Evolutionary conservation across 2,797 vertebrate genomes (phyloP), one percentile per base, ranked within the genome.

Genomic region (Spheniscus humboldti): DNA sequence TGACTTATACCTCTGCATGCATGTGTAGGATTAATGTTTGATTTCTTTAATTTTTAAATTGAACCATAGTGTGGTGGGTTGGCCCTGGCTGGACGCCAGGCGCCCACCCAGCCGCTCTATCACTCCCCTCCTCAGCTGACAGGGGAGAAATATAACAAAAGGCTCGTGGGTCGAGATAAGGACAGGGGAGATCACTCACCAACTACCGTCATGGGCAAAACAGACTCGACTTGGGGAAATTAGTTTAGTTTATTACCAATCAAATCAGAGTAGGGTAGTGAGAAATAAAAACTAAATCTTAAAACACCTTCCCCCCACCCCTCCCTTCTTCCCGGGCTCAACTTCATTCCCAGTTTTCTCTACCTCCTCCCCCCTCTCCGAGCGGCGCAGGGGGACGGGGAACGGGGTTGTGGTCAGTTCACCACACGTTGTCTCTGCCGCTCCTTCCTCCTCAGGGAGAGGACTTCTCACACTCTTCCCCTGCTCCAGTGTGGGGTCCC

Each of bases 351-450:
- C 3, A 1, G 43, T 13, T 56, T 71, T 41, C 56, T 55, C 31
- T 11, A 7, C 8, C 35, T 55, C 8, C 35, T 64, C 37, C 25
- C 9, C 27, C 9, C 2, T 4, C 39, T 41, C 39, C 39, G 6
- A 67, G 13, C 2, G 5, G 48, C 10, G 12, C 9, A 55, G 19
- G 11, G 9, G 39, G 4, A 63, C 3, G 5, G 48, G 25, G 39
- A 86, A 72, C 31, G 25, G 9, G 13, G 33, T 0, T 63, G 10
- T 0, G 0, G 63, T 41, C 73, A 76, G 33, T 7, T 80, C 30
- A 17, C 45, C 28, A 20, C 3, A n/a, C 3, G 0, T 1, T 18
- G 8, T 43, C 53, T 41, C 25, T 55, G n/a, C 22, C 1, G 8
- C 23, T 73, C 39, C 33, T 56, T 74, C 30, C 25, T 89, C 73